Evolutionary conservation across 2,888 invertebrate species (phyloP).

Genomic region (Beris chalybata): DNA sequence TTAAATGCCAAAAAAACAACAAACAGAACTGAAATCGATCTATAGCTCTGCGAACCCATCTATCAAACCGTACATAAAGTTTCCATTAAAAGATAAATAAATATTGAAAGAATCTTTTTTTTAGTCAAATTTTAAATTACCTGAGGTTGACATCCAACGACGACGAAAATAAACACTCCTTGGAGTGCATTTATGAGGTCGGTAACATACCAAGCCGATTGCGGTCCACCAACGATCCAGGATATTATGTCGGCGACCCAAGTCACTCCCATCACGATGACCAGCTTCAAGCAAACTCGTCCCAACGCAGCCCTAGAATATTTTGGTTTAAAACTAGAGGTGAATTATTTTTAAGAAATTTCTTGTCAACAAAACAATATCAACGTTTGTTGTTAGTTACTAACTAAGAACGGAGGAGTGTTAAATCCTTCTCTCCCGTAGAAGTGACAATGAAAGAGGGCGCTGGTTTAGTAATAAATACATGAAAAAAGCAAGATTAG

Average conservation of each 20-base stretch:
- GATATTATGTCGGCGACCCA: conserved; percentile 83
- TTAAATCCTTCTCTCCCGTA: too few species aligned
- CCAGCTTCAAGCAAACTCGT: conserved; percentile 82
- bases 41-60: too few species aligned
- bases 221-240: conserved; percentile 79
- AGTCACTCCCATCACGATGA: conserved; percentile 78
- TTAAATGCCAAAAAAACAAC: too few species aligned
- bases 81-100: background rate
- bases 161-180: conserved; percentile 85
- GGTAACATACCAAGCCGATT: conserved; percentile 80
- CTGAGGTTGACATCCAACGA: conserved; percentile 87
- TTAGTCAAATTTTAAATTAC: conserved; percentile 50
- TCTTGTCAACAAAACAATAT: background rate
- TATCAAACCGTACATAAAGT: too few species aligned
- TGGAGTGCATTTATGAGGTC: conserved; percentile 85
- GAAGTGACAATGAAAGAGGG: too few species aligned
- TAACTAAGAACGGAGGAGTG: too few species aligned
- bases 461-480: too few species aligned
- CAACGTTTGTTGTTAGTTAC: too few species aligned
- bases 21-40: too few species aligned
- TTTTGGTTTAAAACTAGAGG: conserved; percentile 39
- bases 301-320: conserved; percentile 74
- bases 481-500: too few species aligned
- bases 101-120: background rate
- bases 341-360: conserved; percentile 36